Conservation (phyloP, 2,113 vertebrate species). For the Vombatus ursinus region DNA sequence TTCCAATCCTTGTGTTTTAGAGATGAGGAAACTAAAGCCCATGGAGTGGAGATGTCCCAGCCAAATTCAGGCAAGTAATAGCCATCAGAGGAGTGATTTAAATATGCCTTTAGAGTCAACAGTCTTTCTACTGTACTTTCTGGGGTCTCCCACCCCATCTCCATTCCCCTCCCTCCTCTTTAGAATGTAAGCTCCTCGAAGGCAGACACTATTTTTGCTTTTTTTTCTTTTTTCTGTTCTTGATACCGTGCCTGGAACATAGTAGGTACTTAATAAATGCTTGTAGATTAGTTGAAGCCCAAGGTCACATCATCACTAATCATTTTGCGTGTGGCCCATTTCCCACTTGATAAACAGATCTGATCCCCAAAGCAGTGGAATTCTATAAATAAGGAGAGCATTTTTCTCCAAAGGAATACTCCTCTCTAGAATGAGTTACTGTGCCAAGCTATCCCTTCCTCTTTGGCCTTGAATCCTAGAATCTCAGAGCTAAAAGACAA, state of each 20-base stretch:
- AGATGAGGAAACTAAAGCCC: background rate
- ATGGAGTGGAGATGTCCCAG: background rate
- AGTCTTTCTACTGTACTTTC: background rate
- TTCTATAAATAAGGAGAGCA: background rate
- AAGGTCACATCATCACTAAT: no score
- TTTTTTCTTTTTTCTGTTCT: no score
- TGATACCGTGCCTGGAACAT: background rate
- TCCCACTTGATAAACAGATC: background rate
- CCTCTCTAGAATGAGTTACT: no score
- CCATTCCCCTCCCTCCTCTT: background rate
- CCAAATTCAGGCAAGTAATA: background rate
- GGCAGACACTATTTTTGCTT: background rate
- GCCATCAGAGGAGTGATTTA: background rate
- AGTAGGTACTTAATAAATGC: background rate
- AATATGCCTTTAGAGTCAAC: background rate
- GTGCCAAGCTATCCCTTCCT: background rate
- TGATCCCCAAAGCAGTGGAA: background rate
- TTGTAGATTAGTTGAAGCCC: no score
- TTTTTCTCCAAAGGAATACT: no score
- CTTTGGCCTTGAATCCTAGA: background rate
- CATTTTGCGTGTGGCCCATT: background rate
- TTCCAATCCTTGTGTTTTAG: background rate
- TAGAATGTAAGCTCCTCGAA: background rate
- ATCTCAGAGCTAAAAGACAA: background rate
- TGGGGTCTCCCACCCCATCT: background rate